A percentile compares a stretch with the other conserved stretches of the same genome.
These are phyloP conservation scores for Calliphora vomitoria DNA, from an alignment of 2,888 invertebrate genomes.

Conservation along the genomic window DNA sequence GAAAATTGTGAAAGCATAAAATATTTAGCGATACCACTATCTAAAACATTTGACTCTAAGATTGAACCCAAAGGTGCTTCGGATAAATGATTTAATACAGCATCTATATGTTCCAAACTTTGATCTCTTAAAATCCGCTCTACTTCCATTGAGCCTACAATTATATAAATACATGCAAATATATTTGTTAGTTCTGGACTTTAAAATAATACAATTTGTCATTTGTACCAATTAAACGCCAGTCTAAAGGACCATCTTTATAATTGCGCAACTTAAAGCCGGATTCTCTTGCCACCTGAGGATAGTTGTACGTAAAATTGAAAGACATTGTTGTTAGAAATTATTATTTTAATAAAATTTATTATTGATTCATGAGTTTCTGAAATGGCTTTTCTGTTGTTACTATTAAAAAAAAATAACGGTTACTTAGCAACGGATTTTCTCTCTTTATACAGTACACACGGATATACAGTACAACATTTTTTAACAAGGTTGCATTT, in stretches of 20 bases:
- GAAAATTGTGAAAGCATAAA: conserved; percentile 83
- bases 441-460: not conserved
- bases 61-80: conserved; percentile 82
- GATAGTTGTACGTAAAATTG: conserved; percentile 80
- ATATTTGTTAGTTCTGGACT: not conserved
- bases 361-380: not conserved
- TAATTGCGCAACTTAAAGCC: conserved; percentile 82
- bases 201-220: not conserved
- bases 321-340: conserved; percentile 74
- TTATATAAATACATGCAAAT: not conserved
- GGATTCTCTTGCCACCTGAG: conserved; percentile 82
- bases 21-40: conserved; percentile 84
- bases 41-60: conserved; percentile 82
- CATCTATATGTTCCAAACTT: conserved; percentile 82
- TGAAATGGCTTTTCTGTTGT: not conserved
- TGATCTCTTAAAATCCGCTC: conserved; percentile 82
- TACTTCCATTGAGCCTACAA: conserved; percentile 82
- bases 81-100: conserved; percentile 80
- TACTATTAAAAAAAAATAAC: not conserved
- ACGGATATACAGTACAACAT: too few relatives aligned
- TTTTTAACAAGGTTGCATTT: not conserved
- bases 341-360: not conserved
- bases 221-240: conserved; percentile 82
- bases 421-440: conserved; percentile 75
- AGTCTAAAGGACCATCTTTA: conserved; percentile 82